Evolutionary conservation across 2,113 vertebrate species (phyloP).

Genomic region (Pao palembangensis): DNA sequence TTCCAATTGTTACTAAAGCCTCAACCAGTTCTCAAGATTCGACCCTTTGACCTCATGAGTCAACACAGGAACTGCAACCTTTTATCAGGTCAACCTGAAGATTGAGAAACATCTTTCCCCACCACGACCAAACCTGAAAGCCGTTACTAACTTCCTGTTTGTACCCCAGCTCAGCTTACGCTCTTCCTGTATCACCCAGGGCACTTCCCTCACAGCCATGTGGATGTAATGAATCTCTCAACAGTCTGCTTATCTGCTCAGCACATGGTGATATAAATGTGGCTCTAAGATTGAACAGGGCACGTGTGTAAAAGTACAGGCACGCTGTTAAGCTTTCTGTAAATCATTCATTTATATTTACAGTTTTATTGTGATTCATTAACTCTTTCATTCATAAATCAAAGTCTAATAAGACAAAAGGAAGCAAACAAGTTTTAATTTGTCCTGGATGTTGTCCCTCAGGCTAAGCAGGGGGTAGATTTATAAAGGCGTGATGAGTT

Average conservation of each 20-base stretch:
- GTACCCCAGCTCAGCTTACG: slow-evolving; percentile 51
- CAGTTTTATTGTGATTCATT: no score
- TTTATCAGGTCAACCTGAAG: slow-evolving; percentile 17
- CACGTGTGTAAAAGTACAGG: background rate
- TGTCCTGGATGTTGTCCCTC: no score
- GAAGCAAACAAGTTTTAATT: no score
- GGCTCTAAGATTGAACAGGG: slow-evolving; percentile 21
- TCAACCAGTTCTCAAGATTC: no score
- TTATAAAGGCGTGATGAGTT: no score
- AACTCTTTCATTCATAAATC: no score
- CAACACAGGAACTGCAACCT: slow-evolving; percentile 5
- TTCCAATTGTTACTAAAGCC: no score
- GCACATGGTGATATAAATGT: slow-evolving; percentile 35
- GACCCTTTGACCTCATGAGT: background rate
- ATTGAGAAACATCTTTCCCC: slow-evolving; percentile 36
- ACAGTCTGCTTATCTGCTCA: slow-evolving; percentile 52
- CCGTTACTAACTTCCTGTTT: slow-evolving; percentile 67
- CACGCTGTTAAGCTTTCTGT: background rate
- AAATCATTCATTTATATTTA: background rate
- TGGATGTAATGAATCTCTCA: slow-evolving; percentile 43
- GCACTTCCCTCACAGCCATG: slow-evolving; percentile 49
- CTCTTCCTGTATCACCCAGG: slow-evolving; percentile 58
- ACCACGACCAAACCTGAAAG: slow-evolving; percentile 43
- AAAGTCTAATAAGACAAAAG: no score
- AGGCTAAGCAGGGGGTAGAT: no score